Base-by-base conservation (phyloP, 2,113 vertebrate species). In the Gadus macrocephalus region DNA sequence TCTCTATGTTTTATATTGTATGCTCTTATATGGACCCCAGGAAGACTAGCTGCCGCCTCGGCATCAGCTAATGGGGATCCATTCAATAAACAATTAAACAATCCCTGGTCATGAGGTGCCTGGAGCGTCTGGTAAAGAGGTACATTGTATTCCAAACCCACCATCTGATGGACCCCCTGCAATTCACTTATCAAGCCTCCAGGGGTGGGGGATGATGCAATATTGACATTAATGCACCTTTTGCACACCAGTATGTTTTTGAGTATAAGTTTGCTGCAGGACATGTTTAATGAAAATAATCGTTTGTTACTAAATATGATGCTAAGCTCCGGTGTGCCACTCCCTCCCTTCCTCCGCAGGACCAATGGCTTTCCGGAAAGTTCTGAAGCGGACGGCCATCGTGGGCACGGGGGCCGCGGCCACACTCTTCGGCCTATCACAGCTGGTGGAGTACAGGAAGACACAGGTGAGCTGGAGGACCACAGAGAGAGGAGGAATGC, bases 321-420 rank as follows among this genome's bases (percentile, higher is more conserved):
- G 42, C 42, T 49, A 42, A 42, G 1, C 4, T 1, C 38, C 4
- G 6, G 38, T 42, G 38, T 11, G 38, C 20, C 1, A 60, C 31
- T 19, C 9, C 15, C 64, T 8, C 20, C 19, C 38, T 49, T 14
- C 11, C 6, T 20, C 12, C 19, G 0, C 80, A 93, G 91, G 84
- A 61, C 59, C 70, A 1, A 99, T 99, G 97, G 95, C 97, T 70
- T 98, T 98, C 93, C 94, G 85, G 79, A 98, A 93, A 85, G 93
- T 89, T 73, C 83, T 94, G 79, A 96, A 93, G 84, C 92, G 92
- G 77, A 93, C 93, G 17, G 78, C 89, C 78, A 73, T 97, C 66
- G 74, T 96, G 69, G 95, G 95, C 77, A 92, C 94, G 42, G 95
- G 95, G 73, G 93, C 92, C 20, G 89, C 95, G 61, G 94, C 93